A percentile compares a stretch with the other conserved stretches of the same genome.
Conservation (phyloP, 2,113 vertebrate genomes). For the Oncorhynchus gorbuscha region DNA sequence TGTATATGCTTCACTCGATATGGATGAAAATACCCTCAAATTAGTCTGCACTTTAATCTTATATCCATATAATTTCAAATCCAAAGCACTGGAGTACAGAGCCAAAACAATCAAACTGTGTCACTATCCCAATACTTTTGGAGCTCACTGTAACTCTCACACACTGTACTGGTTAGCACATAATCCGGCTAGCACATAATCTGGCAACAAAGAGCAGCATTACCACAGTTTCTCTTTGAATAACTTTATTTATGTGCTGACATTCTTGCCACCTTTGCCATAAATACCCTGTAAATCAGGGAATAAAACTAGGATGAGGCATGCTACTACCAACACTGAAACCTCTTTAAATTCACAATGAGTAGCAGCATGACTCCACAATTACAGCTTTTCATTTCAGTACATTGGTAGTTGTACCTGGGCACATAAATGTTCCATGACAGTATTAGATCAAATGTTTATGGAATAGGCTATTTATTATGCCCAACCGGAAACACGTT, state of each 20-base stretch:
- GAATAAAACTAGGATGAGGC: slow-evolving; percentile 25
- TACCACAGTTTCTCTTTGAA: neutral
- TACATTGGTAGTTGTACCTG: neutral
- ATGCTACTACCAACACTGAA: slow-evolving; percentile 24
- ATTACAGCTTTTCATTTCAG: slow-evolving; percentile 11
- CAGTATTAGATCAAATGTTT: neutral
- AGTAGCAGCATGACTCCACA: neutral
- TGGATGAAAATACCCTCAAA: too few relatives aligned
- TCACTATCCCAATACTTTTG: too few relatives aligned
- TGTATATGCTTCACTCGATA: too few relatives aligned
- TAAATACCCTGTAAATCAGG: slow-evolving; percentile 4
- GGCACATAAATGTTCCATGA: slow-evolving; percentile 2
- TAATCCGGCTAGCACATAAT: too few relatives aligned
- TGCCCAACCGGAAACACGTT: slow-evolving; percentile 28
- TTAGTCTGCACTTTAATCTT: too few relatives aligned
- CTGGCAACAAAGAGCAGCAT: slow-evolving; percentile 12
- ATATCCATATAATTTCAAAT: too few relatives aligned
- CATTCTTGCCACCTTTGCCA: slow-evolving; percentile 16
- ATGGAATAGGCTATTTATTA: slow-evolving; percentile 6
- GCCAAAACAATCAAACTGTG: too few relatives aligned
- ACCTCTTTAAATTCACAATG: neutral
- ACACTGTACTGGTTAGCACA: slow-evolving; percentile 26
- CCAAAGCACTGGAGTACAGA: too few relatives aligned
- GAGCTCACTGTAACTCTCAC: too few relatives aligned
- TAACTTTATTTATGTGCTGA: slow-evolving; percentile 43